phyloP scores from a whole-genome alignment of 2,888 invertebrate genomes.

The Cheiracanthium punctorium region DNA sequence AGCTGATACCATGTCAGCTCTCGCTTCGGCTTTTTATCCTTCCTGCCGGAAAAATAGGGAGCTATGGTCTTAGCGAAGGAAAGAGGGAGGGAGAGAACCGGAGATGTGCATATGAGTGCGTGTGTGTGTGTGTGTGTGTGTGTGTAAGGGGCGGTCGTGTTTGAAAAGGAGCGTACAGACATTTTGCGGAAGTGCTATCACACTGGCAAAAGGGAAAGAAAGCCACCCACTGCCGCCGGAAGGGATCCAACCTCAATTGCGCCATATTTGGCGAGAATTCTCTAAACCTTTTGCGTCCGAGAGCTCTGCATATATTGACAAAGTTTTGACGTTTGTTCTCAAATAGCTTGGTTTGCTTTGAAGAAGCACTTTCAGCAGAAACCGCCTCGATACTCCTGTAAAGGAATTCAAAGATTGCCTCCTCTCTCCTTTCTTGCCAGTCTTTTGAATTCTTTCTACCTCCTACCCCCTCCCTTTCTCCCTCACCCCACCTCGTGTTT shows the following conservation, averaged over 20 bases:
- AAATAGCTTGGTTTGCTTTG: conserved; percentile 58
- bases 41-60: conserved; percentile 64
- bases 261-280: conserved; percentile 63
- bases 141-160: background rate
- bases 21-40: conserved; percentile 61
- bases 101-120: background rate
- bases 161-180: conserved; percentile 18
- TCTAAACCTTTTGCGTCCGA: conserved; percentile 61
- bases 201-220: conserved; percentile 32
- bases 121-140: too few relatives aligned
- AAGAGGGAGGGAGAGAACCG: background rate
- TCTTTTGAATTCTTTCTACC: background rate
- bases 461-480: too few relatives aligned
- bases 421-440: too few relatives aligned
- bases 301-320: conserved; percentile 64
- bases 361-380: conserved; percentile 64
- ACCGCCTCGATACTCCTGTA: background rate
- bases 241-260: conserved; percentile 57
- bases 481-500: background rate
- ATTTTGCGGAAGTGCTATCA: conserved; percentile 49
- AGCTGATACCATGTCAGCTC: conserved; percentile 65
- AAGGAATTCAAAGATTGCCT: background rate
- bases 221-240: conserved; percentile 46
- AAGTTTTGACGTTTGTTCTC: conserved; percentile 63
- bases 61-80: background rate